phyloP scores from a whole-genome alignment of 23 tunicate genomes.

The Trididemnum miniatum region DNA sequence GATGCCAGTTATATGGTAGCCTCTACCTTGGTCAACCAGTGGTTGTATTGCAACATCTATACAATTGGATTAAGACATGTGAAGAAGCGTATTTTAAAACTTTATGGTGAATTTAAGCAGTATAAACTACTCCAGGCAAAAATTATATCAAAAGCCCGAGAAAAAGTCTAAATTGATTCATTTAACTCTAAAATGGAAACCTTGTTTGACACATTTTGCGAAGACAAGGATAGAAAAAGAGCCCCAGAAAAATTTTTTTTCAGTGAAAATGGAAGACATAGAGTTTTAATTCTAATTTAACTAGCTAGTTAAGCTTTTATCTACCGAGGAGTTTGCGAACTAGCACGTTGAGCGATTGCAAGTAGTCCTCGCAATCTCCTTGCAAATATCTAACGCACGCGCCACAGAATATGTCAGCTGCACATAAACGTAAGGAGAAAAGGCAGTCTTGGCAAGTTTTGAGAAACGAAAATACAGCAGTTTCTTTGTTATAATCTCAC shows the following conservation, averaged over 20 bases:
- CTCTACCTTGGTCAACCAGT: not conserved
- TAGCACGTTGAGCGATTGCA: no score
- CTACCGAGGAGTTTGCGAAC: no score
- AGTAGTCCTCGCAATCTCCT: no score
- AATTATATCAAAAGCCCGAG: not conserved
- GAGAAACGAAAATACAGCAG: no score
- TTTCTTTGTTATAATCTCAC: no score
- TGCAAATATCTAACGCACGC: no score
- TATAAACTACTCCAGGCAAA: not conserved
- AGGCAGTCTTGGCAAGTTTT: no score
- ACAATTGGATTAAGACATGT: not conserved
- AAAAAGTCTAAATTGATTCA: not conserved
- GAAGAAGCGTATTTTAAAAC: not conserved
- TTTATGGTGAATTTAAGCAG: not conserved
- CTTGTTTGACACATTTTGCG: conserved; percentile 1
- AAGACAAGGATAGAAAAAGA: not conserved
- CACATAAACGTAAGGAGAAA: no score
- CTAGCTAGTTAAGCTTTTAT: no score
- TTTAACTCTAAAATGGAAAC: not conserved
- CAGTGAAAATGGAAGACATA: conserved; percentile 6
- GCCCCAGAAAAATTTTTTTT: not conserved
- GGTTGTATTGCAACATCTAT: not conserved
- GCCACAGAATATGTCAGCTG: no score
- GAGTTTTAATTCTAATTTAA: not conserved
- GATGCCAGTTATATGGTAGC: conserved; percentile 2